Evolutionary conservation across 2,797 vertebrate species (phyloP).

Genomic region (Anabas testudineus): DNA sequence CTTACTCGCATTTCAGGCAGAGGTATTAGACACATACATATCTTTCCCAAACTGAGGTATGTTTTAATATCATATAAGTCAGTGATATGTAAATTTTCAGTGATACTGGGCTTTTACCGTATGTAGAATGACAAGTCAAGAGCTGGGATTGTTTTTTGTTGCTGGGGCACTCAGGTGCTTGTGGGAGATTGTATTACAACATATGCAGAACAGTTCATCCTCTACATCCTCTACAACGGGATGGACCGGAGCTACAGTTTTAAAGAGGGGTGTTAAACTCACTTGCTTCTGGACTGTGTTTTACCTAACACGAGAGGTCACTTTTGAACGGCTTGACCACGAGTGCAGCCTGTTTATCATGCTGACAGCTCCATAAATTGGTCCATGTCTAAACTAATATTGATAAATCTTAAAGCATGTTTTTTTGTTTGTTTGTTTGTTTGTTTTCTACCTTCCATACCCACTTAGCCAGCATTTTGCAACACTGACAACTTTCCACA

Average conservation of each 20-base stretch:
- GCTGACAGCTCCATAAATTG: slow-evolving; percentile 66
- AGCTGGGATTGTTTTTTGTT: not conserved
- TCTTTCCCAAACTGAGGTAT: too few species aligned
- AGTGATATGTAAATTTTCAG: not conserved
- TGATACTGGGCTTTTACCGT: not conserved
- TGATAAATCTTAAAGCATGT: slow-evolving; percentile 64
- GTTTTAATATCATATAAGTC: too few species aligned
- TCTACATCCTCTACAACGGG: slow-evolving; percentile 24
- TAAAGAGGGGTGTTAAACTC: slow-evolving; percentile 38
- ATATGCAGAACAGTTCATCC: too few species aligned
- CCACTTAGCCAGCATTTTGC: slow-evolving; percentile 56
- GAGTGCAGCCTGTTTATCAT: slow-evolving; percentile 60
- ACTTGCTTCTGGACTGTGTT: slow-evolving; percentile 21
- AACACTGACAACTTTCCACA: slow-evolving; percentile 22
- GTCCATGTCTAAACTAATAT: slow-evolving; percentile 64
- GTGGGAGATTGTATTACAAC: not conserved
- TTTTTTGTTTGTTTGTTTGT: slow-evolving; percentile 21
- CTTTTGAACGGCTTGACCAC: slow-evolving; percentile 60
- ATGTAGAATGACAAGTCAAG: too few species aligned
- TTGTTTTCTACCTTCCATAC: slow-evolving; percentile 59
- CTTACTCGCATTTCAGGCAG: too few species aligned
- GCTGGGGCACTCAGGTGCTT: not conserved
- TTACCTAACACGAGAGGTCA: slow-evolving; percentile 53
- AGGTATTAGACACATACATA: too few species aligned
- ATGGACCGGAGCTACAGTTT: slow-evolving; percentile 30